Conservation (phyloP, 2,888 invertebrate genomes). For the Villa cingulata region DNA sequence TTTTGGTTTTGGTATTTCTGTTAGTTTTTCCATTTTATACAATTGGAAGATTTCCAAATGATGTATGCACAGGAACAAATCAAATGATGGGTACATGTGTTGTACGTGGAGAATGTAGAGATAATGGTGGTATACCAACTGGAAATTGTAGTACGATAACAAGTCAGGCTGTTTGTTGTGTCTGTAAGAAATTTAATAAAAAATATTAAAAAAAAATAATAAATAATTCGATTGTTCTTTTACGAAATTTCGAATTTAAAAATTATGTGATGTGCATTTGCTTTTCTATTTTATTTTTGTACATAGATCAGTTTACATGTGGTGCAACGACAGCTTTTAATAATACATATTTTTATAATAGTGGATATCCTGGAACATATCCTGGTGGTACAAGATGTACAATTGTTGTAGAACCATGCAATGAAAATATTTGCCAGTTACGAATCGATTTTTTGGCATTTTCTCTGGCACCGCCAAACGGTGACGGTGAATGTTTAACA, state of each 20-base stretch:
- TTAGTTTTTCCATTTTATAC: slow-evolving; percentile 56
- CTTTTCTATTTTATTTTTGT: background rate
- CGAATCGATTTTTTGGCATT: slow-evolving; percentile 65
- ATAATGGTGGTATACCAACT: slow-evolving; percentile 54
- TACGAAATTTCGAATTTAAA: no score
- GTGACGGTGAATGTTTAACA: slow-evolving; percentile 53
- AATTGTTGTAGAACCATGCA: slow-evolving; percentile 56
- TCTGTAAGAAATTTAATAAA: slow-evolving; percentile 48
- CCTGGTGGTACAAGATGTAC: slow-evolving; percentile 53
- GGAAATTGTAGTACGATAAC: slow-evolving; percentile 54
- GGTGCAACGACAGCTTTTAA: slow-evolving; percentile 57
- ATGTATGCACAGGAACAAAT: slow-evolving; percentile 50
- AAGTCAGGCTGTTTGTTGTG: slow-evolving; percentile 66
- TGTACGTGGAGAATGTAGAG: slow-evolving; percentile 58
- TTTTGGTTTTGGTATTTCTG: slow-evolving; percentile 7
- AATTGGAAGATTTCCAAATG: slow-evolving; percentile 63
- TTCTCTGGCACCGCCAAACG: slow-evolving; percentile 56
- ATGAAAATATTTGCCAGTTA: slow-evolving; percentile 43
- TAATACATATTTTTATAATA: slow-evolving; percentile 73
- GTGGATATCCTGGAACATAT: slow-evolving; percentile 57
- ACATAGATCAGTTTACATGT: slow-evolving; percentile 56
- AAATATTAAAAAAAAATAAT: no score
- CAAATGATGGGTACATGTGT: slow-evolving; percentile 62
- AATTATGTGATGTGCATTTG: no score
- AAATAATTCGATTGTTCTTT: no score